These are phyloP conservation scores for Fregata magnificens DNA, from an alignment of 2,113 vertebrate species.

Conservation along the genomic window DNA sequence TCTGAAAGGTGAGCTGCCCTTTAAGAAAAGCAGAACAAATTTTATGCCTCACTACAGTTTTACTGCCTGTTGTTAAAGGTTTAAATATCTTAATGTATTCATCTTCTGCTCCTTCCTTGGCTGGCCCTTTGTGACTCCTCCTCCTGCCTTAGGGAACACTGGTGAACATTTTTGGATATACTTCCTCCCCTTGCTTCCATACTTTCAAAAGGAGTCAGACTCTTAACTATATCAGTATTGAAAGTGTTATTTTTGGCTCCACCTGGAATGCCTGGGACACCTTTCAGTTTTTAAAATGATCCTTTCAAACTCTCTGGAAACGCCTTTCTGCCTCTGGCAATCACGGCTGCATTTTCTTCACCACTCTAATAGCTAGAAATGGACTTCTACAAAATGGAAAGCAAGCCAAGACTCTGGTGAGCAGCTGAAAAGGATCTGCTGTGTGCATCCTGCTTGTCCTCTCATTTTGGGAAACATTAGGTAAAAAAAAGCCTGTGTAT, in stretches of 20 bases:
- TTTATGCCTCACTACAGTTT: background rate
- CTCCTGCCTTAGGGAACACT: background rate
- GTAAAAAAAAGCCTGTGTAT: background rate
- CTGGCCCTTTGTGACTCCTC: background rate
- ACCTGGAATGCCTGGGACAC: background rate
- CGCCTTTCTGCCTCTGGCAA: background rate
- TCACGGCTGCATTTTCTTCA: background rate
- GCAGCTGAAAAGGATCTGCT: background rate
- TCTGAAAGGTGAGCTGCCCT: constrained; percentile 2
- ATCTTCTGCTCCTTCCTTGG: background rate
- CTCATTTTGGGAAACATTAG: background rate
- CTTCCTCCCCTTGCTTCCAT: background rate
- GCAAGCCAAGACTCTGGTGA: background rate
- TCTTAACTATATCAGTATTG: background rate
- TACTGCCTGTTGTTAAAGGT: background rate
- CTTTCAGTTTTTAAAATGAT: no score
- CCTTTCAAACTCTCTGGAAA: background rate
- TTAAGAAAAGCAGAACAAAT: background rate
- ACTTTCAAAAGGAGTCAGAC: background rate
- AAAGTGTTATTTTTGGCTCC: background rate
- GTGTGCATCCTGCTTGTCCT: background rate
- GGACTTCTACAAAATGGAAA: background rate
- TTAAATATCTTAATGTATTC: background rate
- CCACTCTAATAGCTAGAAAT: background rate
- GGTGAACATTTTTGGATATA: background rate